Evolutionary conservation across 2,797 vertebrate genomes (phyloP).

Genomic region (Myiotriccus ornatus): DNA sequence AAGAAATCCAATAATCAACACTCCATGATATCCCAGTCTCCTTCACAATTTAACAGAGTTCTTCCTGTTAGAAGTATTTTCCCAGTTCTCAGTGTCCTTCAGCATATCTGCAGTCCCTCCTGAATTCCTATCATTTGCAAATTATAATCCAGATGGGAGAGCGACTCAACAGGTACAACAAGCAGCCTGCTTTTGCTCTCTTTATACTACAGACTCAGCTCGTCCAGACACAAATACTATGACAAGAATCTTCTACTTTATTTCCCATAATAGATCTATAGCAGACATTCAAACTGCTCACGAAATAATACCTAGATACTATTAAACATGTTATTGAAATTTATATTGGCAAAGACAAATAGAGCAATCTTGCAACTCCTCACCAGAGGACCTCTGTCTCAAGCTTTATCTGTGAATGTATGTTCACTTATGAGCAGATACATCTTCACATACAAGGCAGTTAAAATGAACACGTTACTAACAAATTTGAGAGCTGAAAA

Average conservation of each 20-base stretch:
- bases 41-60: neutral
- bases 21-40: neutral
- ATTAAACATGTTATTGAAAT: neutral
- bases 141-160: neutral
- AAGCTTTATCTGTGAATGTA: neutral
- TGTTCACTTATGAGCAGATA: neutral
- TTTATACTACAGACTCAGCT: neutral
- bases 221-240: neutral
- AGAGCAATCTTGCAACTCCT: neutral
- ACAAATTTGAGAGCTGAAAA: neutral
- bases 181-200: neutral
- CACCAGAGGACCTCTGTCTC: neutral
- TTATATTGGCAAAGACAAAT: neutral
- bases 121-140: neutral
- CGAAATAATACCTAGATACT: neutral
- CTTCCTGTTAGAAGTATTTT: neutral
- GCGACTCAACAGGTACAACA: rapidly evolving
- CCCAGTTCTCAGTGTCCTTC: neutral
- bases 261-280: neutral
- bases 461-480: neutral
- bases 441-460: neutral
- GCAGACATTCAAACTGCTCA: neutral
- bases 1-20: neutral
- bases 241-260: neutral
- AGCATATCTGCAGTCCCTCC: neutral